These are phyloP conservation scores for Heliothis virescens DNA, from an alignment of 1,140 invertebrate species.

Conservation along the genomic window DNA sequence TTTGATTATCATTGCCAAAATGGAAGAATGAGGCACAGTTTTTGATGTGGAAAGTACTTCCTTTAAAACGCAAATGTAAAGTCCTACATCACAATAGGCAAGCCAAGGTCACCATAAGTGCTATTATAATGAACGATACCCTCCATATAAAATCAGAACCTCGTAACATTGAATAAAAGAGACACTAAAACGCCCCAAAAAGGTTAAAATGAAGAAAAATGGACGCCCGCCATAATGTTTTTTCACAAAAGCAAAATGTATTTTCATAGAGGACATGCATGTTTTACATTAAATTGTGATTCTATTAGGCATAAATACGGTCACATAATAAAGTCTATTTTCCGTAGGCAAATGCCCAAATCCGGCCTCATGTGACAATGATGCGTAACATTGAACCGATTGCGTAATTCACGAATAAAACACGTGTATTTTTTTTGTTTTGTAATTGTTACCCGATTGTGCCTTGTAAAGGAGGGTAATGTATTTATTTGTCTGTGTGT, in stretches of 20 bases:
- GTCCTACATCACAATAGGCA: too few species aligned
- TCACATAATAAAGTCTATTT: conserved; percentile 50
- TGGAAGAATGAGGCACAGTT: too few species aligned
- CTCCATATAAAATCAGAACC: background rate
- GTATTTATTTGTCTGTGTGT: too few species aligned
- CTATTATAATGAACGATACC: background rate
- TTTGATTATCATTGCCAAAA: too few species aligned
- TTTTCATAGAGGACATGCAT: conserved; percentile 37
- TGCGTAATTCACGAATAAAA: too few species aligned
- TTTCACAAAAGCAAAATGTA: conserved; percentile 34
- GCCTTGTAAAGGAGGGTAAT: too few species aligned
- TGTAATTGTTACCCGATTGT: too few species aligned
- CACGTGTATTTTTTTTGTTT: background rate
- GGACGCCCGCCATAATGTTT: conserved; percentile 27
- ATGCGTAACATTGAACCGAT: background rate
- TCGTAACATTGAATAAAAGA: conserved; percentile 8
- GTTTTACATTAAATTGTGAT: conserved; percentile 46
- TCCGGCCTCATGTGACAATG: conserved; percentile 22
- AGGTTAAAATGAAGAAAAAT: conserved; percentile 42
- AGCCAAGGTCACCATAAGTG: background rate
- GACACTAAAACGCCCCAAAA: conserved; percentile 3
- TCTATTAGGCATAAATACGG: conserved; percentile 49
- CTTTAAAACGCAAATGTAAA: too few species aligned
- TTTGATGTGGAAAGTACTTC: too few species aligned
- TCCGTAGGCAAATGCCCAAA: conserved; percentile 45